Base-by-base conservation (phyloP, 2,888 invertebrate species). In the Synergus laeviventris region DNA sequence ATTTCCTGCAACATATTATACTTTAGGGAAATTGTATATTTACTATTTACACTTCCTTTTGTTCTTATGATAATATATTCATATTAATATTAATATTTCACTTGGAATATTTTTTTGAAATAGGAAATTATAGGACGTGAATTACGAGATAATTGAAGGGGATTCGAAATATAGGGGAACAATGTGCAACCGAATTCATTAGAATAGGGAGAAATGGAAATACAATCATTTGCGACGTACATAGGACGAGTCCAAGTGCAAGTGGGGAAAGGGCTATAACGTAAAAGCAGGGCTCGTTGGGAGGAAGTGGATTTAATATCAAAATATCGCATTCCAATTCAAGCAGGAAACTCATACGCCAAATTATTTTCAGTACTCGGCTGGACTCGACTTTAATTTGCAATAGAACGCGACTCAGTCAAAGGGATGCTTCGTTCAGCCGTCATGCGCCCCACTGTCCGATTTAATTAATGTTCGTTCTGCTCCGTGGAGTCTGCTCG, bases 401-500 rank as follows among this genome's bases (percentile, higher is more conserved):
- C 31, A 70, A 70, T 70, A 70, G 31, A 70, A 70, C 31, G 66
- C 66, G 66, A 45, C 31, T 70, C 66, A 70, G 66, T 70, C 66
- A 49, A 70, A 70, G 66, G 66, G 66, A 70, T 70, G 66, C 66
- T 49, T 49, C 66, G 31, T 70, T 70, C 66, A 70, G 45, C 31
- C 66, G 45, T 70, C 45, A 11, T 21, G 24, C 66, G 31, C 31
- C 24, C 66, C 49, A 42, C 49, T 70, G 66, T 70, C 42, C 49
- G n/a, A 70, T 70, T 70, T 70, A 70, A 70, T 70, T 70, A 70
- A 70, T 70, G 66, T 49, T 49, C 66, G 66, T 49, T 70, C 45
- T 49, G 66, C 66, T 70, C 45, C 31, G 45, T 24, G 31, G 66
- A 70, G 31, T 49, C 45, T 21, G 8, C 21, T 56, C 9, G 56